Base-by-base conservation (phyloP, 2,797 vertebrate species). In the Novumbra hubbsi region DNA sequence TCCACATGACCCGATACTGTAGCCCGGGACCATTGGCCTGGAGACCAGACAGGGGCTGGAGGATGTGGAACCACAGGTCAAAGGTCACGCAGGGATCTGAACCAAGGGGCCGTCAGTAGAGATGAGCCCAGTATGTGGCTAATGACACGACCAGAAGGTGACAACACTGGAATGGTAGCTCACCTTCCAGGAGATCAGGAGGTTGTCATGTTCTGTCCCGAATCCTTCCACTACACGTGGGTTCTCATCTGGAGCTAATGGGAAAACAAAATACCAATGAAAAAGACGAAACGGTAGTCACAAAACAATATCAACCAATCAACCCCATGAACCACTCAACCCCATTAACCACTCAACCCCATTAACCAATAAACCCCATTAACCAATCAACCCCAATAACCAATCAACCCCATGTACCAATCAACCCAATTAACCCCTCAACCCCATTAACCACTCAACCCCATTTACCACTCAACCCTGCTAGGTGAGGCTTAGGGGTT, bases 161-260 rank as follows among this genome's bases (percentile, higher is more conserved):
- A 24, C 55, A 57, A 57, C 11, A 9, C 21, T 24, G 3, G n/a
- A 57, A 8, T 7, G 21, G 55, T 24, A 57, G 55, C 48, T 94
- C 90, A 98, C 98, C 89, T 90, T 94, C 98, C 98, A 99, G 0
- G 94, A 94, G 86, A 99, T 96, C 80, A 96, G 92, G 81, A 99
- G 85, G 84, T 97, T 98, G 81, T 95, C 92, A n/a, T 95, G 93
- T 75, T 96, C 93, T 14, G 92, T 93, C 87, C 97, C 97, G 73
- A 83, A 78, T 50, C 93, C 96, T 86, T 93, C 84, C 71, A 98
- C 92, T 55, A 88, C 80, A 38, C 87, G 90, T 70, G 98, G 98
- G 84, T 98, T 98, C 85, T 92, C 93, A 87, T 99, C 96, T 64
- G 98, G 98, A 77, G 91, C 98, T 98, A 85, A 81, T 84, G 75